These are phyloP conservation scores for Cylloceria caligata DNA, from an alignment of 2,888 invertebrate species.

Conservation along the genomic window DNA sequence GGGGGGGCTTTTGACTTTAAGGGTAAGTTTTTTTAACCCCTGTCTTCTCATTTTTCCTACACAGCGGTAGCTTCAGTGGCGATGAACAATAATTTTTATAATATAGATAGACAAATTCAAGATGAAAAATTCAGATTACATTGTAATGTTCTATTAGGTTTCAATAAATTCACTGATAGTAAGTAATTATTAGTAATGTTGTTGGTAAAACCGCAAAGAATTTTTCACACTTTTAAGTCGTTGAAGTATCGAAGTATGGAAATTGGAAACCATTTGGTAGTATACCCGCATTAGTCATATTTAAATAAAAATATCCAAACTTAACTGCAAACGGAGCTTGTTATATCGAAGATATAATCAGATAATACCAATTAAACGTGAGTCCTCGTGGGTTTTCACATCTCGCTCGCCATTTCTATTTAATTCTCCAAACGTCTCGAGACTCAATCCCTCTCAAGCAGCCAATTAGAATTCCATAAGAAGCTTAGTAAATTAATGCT, in stretches of 20 bases:
- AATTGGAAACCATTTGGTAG: background rate
- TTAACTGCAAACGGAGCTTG: background rate
- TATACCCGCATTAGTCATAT: background rate
- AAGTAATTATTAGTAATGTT: background rate
- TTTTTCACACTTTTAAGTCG: background rate
- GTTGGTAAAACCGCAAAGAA: background rate
- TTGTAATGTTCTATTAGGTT: no score
- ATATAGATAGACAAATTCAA: no score
- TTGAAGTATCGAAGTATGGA: no score
- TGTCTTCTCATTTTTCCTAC: no score
- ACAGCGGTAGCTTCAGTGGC: no score
- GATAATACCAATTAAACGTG: conserved; percentile 64
- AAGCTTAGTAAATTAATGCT: conserved; percentile 65
- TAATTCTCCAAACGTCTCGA: background rate
- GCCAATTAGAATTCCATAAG: conserved; percentile 73
- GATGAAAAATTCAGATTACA: no score
- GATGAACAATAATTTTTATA: no score
- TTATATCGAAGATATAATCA: conserved; percentile 17
- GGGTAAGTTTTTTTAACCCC: no score
- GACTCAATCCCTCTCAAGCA: conserved; percentile 38
- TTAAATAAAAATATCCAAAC: background rate
- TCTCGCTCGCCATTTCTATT: background rate
- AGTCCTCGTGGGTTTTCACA: background rate
- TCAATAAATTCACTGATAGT: no score
- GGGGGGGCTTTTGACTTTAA: no score